Evolutionary conservation across 1,140 invertebrate genomes (phyloP).

Genomic region (Goniozus legneri): DNA sequence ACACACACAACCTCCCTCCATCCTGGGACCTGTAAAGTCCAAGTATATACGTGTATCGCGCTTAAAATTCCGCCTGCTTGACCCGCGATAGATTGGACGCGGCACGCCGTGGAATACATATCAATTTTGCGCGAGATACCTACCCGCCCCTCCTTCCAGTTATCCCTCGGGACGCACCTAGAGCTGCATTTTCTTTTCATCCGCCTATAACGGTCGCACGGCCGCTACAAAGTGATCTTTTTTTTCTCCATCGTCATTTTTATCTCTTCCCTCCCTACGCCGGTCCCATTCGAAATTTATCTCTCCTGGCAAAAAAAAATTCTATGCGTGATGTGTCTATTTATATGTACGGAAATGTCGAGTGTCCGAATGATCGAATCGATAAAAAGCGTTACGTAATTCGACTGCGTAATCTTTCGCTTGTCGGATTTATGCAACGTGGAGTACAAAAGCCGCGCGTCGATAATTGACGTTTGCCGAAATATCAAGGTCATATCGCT

Average conservation of each 20-base stretch:
- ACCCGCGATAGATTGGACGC: slow-evolving; percentile 55
- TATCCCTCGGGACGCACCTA: slow-evolving; percentile 43
- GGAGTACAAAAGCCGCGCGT: too few relatives aligned
- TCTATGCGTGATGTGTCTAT: too few relatives aligned
- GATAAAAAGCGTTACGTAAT: too few relatives aligned
- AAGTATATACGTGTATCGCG: slow-evolving; percentile 27
- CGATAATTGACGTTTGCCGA: too few relatives aligned
- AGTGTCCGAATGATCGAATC: too few relatives aligned
- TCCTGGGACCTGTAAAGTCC: background rate
- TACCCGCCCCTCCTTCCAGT: slow-evolving; percentile 26
- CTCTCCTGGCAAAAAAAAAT: too few relatives aligned
- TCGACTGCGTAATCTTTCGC: too few relatives aligned
- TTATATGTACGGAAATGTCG: too few relatives aligned
- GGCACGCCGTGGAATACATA: slow-evolving; percentile 51
- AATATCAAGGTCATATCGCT: too few relatives aligned
- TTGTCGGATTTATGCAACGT: too few relatives aligned
- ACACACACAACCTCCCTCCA: background rate
- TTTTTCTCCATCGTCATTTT: background rate
- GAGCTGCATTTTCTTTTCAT: slow-evolving; percentile 35
- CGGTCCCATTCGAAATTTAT: too few relatives aligned
- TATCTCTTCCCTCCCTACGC: too few relatives aligned
- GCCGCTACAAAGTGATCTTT: slow-evolving; percentile 17
- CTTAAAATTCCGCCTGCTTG: slow-evolving; percentile 56
- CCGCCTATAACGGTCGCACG: background rate
- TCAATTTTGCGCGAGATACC: slow-evolving; percentile 48